Evolutionary conservation across 2,797 vertebrate genomes (phyloP).

Genomic region (Huso huso): DNA sequence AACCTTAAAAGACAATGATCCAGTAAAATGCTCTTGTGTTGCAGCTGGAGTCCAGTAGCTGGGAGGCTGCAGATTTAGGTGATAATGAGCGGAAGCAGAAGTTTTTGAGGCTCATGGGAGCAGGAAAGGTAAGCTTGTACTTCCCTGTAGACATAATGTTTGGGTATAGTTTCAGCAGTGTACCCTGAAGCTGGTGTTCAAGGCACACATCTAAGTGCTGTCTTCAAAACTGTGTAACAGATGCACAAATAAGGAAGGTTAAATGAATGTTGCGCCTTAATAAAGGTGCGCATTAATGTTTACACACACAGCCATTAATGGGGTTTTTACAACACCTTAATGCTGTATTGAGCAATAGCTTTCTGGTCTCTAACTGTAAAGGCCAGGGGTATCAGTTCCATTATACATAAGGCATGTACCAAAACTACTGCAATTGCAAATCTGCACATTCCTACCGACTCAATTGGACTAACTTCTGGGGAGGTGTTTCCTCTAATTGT

Average conservation of each 20-base stretch:
- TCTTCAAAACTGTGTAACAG: not conserved
- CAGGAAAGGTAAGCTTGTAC: slow-evolving; percentile 70
- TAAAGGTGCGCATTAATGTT: slow-evolving; percentile 34
- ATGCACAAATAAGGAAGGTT: not conserved
- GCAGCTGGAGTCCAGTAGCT: slow-evolving; percentile 72
- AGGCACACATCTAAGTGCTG: slow-evolving; percentile 7
- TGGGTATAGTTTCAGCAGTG: not conserved
- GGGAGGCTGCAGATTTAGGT: slow-evolving; percentile 81
- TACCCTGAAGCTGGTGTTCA: not conserved
- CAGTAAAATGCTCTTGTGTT: not conserved
- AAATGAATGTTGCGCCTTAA: slow-evolving; percentile 20
- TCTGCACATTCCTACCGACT: too few species aligned
- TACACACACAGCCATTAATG: slow-evolving; percentile 29
- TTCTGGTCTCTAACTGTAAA: slow-evolving; percentile 4
- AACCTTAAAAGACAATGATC: too few species aligned
- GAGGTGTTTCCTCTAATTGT: too few species aligned
- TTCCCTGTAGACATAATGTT: not conserved
- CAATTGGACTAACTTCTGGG: too few species aligned
- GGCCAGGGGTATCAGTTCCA: slow-evolving; percentile 46
- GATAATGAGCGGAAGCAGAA: slow-evolving; percentile 87
- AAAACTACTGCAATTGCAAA: too few species aligned
- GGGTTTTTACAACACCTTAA: slow-evolving; percentile 22
- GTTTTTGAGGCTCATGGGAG: slow-evolving; percentile 89
- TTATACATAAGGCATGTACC: too few species aligned
- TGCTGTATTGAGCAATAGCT: slow-evolving; percentile 28